A percentile compares a stretch with the other conserved stretches of the same genome.
phyloP scores from a whole-genome alignment of 2,797 vertebrate species.

The Pangasius djambal region DNA sequence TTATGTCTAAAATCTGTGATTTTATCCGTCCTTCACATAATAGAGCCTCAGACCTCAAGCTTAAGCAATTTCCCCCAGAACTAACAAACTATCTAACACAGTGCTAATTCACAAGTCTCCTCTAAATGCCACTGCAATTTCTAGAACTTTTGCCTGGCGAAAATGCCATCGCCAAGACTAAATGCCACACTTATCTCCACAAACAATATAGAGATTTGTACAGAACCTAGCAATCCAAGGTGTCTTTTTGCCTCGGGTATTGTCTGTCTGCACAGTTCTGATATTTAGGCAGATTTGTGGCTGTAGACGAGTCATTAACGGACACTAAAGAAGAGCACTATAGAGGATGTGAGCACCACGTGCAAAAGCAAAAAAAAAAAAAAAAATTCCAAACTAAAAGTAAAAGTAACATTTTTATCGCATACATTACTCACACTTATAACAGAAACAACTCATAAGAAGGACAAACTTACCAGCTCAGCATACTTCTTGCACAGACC shows the following conservation, averaged over 20 bases:
- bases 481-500: slow-evolving; percentile 98
- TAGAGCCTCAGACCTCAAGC: background rate
- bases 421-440: background rate
- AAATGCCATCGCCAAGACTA: background rate
- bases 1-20: background rate
- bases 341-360: background rate
- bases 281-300: background rate
- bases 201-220: background rate
- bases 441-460: background rate
- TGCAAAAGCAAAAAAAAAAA: background rate
- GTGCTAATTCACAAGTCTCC: background rate
- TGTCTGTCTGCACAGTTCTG: background rate
- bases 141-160: background rate
- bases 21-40: background rate
- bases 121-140: background rate
- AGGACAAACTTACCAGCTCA: slow-evolving; percentile 85
- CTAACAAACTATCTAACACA: background rate
- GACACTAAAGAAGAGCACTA: background rate
- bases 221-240: background rate
- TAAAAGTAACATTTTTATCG: background rate
- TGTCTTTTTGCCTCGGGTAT: background rate
- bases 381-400: background rate
- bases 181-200: background rate
- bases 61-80: too few species aligned
- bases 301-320: background rate